These are phyloP conservation scores for Latrodectus geometricus DNA, from an alignment of 1,140 invertebrate species.

Conservation along the genomic window DNA sequence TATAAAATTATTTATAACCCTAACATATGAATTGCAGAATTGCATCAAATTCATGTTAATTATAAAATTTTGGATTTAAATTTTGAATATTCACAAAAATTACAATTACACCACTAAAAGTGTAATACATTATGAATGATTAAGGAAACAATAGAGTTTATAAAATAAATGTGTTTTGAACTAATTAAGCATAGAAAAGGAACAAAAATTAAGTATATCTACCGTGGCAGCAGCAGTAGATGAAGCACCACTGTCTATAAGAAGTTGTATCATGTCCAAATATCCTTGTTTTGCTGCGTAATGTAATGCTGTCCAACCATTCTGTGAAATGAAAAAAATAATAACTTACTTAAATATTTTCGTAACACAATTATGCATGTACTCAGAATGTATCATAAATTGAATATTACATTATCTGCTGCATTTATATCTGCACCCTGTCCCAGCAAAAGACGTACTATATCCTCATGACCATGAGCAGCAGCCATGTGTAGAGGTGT, in stretches of 20 bases:
- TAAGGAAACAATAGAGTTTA: too few relatives aligned
- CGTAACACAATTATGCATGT: slow-evolving; percentile 65
- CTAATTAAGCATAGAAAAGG: not conserved
- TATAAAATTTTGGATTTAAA: too few relatives aligned
- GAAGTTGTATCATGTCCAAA: slow-evolving; percentile 91
- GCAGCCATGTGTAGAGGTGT: slow-evolving; percentile 96
- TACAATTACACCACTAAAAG: too few relatives aligned
- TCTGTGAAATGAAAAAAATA: slow-evolving; percentile 69
- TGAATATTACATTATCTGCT: slow-evolving; percentile 87
- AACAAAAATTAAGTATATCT: not conserved
- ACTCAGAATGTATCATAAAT: slow-evolving; percentile 81
- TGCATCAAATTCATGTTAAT: too few relatives aligned
- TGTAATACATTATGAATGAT: too few relatives aligned
- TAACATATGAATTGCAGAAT: too few relatives aligned
- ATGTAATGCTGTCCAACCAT: slow-evolving; percentile 94
- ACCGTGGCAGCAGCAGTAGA: slow-evolving; percentile 87
- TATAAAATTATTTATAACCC: too few relatives aligned
- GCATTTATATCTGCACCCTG: slow-evolving; percentile 99
- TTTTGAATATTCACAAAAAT: too few relatives aligned
- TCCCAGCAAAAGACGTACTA: slow-evolving; percentile 95
- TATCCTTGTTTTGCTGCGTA: slow-evolving; percentile 93
- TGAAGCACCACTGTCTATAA: slow-evolving; percentile 95
- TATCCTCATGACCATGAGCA: slow-evolving; percentile 94
- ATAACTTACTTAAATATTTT: not conserved
- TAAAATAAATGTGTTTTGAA: not conserved